Evolutionary conservation across 2,888 invertebrate genomes (phyloP).

Genomic region (Oasisia sp.): DNA sequence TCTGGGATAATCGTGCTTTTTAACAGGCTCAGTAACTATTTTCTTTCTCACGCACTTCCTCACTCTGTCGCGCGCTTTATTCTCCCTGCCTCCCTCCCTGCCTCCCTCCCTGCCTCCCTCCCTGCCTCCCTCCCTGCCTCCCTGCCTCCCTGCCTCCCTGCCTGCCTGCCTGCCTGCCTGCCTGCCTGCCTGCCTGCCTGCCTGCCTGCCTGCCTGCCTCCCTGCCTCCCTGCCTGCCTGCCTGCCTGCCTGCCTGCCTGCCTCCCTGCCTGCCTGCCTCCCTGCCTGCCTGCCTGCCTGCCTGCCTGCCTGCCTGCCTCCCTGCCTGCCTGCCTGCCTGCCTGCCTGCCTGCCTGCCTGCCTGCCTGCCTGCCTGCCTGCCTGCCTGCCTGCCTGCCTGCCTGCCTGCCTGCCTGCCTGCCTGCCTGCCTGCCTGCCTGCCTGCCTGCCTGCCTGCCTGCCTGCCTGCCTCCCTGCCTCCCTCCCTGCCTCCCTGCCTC

Average conservation of each 20-base stretch:
- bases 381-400: too few relatives aligned
- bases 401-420: too few relatives aligned
- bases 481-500: not conserved
- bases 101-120: not conserved
- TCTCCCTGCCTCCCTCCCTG: not conserved
- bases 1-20: not conserved
- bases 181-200: too few relatives aligned
- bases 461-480: not conserved
- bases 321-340: too few relatives aligned
- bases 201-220: too few relatives aligned
- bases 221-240: too few relatives aligned
- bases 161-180: not conserved
- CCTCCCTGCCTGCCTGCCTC: too few relatives aligned
- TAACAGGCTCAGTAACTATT: too few relatives aligned
- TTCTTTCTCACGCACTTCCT: not conserved
- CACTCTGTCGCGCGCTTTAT: not conserved
- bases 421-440: too few relatives aligned
- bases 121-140: not conserved
- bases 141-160: not conserved
- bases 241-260: not conserved
- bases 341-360: too few relatives aligned
- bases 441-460: not conserved
- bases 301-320: not conserved
- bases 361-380: not conserved
- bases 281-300: too few relatives aligned